Evolutionary conservation across 2,797 vertebrate species (phyloP).

Genomic region (Siniperca undulata): DNA sequence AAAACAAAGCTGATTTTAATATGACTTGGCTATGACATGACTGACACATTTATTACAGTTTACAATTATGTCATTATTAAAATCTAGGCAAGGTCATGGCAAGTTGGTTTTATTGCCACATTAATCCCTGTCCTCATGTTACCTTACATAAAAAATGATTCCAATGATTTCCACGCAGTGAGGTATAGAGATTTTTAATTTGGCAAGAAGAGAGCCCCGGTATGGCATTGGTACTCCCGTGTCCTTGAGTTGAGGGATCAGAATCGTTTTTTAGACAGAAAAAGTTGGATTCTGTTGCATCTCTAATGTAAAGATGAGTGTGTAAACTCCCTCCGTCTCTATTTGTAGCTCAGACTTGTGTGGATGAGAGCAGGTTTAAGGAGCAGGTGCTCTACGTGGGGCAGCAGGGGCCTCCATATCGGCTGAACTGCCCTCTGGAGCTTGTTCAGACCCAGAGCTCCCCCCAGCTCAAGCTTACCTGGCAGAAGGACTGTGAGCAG

Average conservation of each 20-base stretch:
- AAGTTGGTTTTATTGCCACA: neutral
- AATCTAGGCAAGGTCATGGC: neutral
- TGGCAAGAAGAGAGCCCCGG: neutral
- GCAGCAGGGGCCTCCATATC: constrained; percentile 48
- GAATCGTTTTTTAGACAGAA: neutral
- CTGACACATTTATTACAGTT: neutral
- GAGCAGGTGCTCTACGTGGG: constrained; percentile 58
- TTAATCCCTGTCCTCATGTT: neutral
- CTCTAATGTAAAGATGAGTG: neutral
- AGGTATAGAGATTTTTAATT: neutral
- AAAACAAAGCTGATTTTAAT: neutral
- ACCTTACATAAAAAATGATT: no score
- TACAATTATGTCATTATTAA: neutral
- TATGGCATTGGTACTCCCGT: neutral
- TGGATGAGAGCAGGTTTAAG: constrained; percentile 60
- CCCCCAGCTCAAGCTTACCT: constrained; percentile 46
- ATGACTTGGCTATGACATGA: neutral
- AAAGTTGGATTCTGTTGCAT: neutral
- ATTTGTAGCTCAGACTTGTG: constrained; percentile 71
- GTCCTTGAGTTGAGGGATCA: neutral
- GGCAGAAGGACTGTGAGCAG: constrained; percentile 73
- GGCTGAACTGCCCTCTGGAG: constrained; percentile 67
- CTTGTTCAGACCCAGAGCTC: constrained; percentile 12
- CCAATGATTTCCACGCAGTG: neutral
- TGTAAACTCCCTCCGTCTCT: constrained; percentile 15